These are phyloP conservation scores for Laticauda laticaudata DNA, from an alignment of 2,113 vertebrate species.

Conservation along the genomic window DNA sequence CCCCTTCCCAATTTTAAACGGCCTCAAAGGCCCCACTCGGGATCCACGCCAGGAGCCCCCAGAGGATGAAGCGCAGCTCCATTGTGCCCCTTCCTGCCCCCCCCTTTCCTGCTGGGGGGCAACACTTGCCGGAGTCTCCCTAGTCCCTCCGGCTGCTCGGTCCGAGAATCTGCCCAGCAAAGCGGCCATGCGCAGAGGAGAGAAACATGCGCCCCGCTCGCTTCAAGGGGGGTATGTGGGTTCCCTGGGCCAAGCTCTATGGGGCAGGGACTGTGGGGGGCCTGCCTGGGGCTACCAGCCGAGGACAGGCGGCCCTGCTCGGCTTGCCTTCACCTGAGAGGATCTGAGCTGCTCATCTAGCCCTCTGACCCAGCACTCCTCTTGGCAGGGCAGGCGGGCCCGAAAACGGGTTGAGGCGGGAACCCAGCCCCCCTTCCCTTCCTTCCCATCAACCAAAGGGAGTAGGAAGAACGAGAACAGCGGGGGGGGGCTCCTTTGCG, in stretches of 20 bases:
- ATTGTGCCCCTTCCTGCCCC: neutral
- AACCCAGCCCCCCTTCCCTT: neutral
- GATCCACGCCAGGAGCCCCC: neutral
- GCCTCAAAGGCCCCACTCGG: neutral
- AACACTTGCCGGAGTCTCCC: no score
- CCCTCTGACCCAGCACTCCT: no score
- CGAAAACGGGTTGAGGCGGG: no score
- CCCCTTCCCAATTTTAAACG: neutral
- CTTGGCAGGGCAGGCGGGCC: no score
- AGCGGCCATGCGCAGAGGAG: no score
- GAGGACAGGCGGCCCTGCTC: neutral
- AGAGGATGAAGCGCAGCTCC: neutral
- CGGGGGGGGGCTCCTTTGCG: neutral
- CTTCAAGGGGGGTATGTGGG: no score
- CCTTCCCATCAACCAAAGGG: neutral
- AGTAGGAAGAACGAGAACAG: neutral
- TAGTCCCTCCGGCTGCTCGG: no score
- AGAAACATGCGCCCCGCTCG: neutral
- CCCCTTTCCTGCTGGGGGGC: neutral
- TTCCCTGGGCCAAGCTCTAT: no score
- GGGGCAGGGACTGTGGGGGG: no score
- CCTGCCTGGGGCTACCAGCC: no score
- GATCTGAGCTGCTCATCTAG: accelerated
- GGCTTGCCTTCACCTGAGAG: neutral
- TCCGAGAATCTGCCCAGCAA: no score